Conservation (phyloP, 2,797 vertebrate genomes). For the Notolepis coatsorum region DNA sequence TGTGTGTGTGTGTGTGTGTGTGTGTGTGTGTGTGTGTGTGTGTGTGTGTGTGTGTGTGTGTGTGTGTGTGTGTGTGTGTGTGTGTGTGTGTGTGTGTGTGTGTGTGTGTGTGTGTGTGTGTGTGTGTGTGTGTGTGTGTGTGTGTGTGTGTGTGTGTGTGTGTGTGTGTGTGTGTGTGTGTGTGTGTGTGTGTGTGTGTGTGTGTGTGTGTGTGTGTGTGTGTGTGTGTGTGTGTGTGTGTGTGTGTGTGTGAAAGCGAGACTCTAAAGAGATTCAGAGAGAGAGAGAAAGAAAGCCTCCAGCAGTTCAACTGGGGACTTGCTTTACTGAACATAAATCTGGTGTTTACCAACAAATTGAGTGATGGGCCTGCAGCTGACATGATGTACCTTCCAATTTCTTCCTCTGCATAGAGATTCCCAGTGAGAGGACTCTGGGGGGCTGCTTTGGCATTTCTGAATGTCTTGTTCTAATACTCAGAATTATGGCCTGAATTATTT, state of each 20-base stretch:
- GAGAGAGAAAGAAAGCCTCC: conserved; percentile 38
- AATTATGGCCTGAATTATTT: conserved; percentile 78
- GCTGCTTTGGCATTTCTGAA: conserved; percentile 67
- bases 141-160: conserved; percentile 11
- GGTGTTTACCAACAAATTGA: conserved; percentile 85
- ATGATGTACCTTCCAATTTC: conserved; percentile 72
- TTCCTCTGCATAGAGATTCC: conserved; percentile 65
- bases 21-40: not conserved
- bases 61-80: not conserved
- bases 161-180: not conserved
- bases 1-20: conserved; percentile 9
- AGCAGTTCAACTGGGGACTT: conserved; percentile 63
- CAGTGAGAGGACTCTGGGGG: conserved; percentile 63
- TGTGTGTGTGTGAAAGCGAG: not conserved
- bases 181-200: not conserved
- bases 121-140: not conserved
- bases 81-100: conserved; percentile 1
- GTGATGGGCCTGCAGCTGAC: conserved; percentile 77
- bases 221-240: conserved; percentile 2
- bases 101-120: not conserved
- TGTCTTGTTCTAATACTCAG: conserved; percentile 73
- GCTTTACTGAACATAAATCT: conserved; percentile 80
- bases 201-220: not conserved
- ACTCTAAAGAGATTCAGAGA: not conserved
- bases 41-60: not conserved